Evolutionary conservation across 2,797 vertebrate genomes (phyloP), one percentile per base, ranked within the genome.

Genomic region (Microtus obscurus): DNA sequence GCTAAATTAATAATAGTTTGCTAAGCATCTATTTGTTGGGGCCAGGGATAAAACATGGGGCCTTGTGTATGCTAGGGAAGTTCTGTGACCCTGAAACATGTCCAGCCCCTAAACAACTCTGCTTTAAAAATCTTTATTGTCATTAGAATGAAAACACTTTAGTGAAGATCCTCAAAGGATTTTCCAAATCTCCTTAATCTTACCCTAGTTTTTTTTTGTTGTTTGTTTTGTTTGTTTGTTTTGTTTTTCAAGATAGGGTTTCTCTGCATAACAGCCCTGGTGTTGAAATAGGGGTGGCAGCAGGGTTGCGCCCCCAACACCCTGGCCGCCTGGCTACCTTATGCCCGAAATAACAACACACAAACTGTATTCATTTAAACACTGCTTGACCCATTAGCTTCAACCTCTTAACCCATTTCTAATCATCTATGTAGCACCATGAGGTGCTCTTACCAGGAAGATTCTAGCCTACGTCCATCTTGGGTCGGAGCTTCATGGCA

Each of bases 1-100:
- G 51, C 8, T 11, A 78, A 91, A 77, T 91, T 34, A 92, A 56
- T 43, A 69, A 23, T 73, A 85, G 85, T 79, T 96, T 45, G 23
- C 12, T 43, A 71, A 88, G 78, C 74, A 61, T 29, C 74, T 53
- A 43, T 37, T 71, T 94, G 59, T 31, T 80, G 69, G 37, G 31
- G 5, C 11, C 37, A 25, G 14, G 37, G 23, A 69, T 78, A 73
- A 83, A 89, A 85, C 16, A 51, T 27, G 74, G 61, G 11, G 8
- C 19, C 53, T 79, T 37, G 63, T 40, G 31, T 2, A 34, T 63
- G 34, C 19, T 34, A 61, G 53, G 65, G 6, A 88, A 93, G 34
- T 73, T 43, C 25, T 51, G 12, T 74, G 67, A 23, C 31, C 59
- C 29, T 74, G 37, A 34, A 53, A 76, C 27, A 65, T 40, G 17